Base-by-base conservation (phyloP, 2,888 invertebrate genomes). In the Drosophila melanosoma region DNA sequence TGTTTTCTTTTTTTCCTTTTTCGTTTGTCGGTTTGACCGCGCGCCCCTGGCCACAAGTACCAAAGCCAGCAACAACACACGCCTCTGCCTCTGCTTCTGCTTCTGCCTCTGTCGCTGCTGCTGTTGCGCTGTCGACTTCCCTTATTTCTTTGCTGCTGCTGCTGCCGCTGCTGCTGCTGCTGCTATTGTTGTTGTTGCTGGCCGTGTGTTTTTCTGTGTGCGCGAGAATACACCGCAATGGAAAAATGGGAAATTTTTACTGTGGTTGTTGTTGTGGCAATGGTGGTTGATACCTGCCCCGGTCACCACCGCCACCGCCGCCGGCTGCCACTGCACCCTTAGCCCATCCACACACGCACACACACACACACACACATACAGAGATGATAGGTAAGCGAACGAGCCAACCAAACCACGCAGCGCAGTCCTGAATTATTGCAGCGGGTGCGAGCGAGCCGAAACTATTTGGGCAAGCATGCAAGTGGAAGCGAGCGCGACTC, bases 211-310 rank as follows among this genome's bases (percentile, higher is more conserved):
- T 57, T 65, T 74, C 68, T 80, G 82, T 79, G 76, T 80, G 84
- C 82, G 83, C 82, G 80, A 74, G 77, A 81, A 79, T 84, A 81
- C 81, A 89, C 92, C 92, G 84, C 91, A 91, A 90, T 91, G 90
- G 91, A 92, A 92, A 92, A 92, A 92, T 92, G 92, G 92, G 91
- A 92, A 92, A 91, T 92, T 93, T 92, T 92, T 92, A 82, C 91
- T 92, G 91, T 91, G 92, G 92, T 92, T 92, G 92, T 93, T 91
- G 91, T 90, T 91, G 91, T 78, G 91, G 91, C 91, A 92, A 90
- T 91, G 91, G 91, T 91, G 91, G 91, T 91, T 91, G 90, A 91
- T 91, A 92, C 92, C 91, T 91, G 90, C 87, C 82, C 78, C 82
- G 79, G 72, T 68, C 76, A 71, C 67, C 72, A 60, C 70, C 65